Evolutionary conservation across 2,888 invertebrate genomes (phyloP), one percentile per base, ranked within the genome.

Genomic region (Eristalinus sepulchralis): DNA sequence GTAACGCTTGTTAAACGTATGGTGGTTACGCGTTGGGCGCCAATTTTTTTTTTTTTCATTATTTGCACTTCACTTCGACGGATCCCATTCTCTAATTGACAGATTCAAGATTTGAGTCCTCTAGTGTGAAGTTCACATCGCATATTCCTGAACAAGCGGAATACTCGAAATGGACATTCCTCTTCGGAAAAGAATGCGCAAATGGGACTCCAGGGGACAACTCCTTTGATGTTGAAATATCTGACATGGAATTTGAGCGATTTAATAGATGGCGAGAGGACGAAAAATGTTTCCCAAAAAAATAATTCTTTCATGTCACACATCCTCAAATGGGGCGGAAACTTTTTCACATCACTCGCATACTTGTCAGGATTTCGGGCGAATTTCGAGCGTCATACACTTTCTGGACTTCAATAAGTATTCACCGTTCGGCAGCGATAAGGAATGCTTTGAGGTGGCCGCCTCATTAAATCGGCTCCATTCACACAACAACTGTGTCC

Each of bases 31-130:
- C n/a, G 62, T 39, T 47, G 13, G n/a, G 4, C 39, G 1, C 47
- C 6, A 31, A 17, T 27, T 31, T 75, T 68, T 68, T 36, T 27
- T 31, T 75, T 68, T 68, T 36, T 62, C 60, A 68, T 81, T 73
- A n/a, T n/a, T n/a, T n/a, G n/a, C n/a, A n/a, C n/a, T n/a, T n/a
- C n/a, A n/a, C n/a, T n/a, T n/a, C n/a, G n/a, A n/a, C n/a, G n/a
- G n/a, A n/a, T n/a, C n/a, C n/a, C n/a, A n/a, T 20, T 13, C 33
- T 63, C 33, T 63, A 53, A 63, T 72, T 33, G 62, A 33, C 62
- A 53, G 17, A 39, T 62, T 39, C 11, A 24, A 13, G 24, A 39
- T 59, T 20, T 0, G 47, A 31, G 22, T 20, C 6, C 27, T 20
- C 60, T 62, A 8, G 20, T 39, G 39, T 31, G 31, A 17, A 17